Conservation (phyloP, 1,140 invertebrate genomes). For the Nephila pilipes region DNA sequence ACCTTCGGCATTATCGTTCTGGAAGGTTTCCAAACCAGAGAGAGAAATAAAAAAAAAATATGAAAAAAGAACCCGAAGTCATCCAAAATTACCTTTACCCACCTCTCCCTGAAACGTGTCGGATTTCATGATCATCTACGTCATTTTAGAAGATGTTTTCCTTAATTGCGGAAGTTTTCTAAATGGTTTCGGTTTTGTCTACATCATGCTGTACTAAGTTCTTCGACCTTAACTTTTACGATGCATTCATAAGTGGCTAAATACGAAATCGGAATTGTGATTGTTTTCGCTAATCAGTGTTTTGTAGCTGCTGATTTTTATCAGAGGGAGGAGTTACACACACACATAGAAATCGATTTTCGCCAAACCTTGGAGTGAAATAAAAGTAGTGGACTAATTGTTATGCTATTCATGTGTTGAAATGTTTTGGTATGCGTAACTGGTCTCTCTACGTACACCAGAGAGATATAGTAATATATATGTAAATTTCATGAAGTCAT, state of each 20-base stretch:
- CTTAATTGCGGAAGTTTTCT: neutral
- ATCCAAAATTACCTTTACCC: neutral
- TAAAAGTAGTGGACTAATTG: too few species aligned
- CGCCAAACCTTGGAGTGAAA: too few species aligned
- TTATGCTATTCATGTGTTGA: too few species aligned
- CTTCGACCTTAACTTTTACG: neutral
- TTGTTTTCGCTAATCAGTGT: too few species aligned
- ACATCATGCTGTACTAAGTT: neutral
- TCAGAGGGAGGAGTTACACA: too few species aligned
- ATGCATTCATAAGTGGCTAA: neutral
- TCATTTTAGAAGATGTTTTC: neutral
- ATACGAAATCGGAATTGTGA: neutral
- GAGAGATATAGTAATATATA: too few species aligned
- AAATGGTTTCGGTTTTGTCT: neutral
- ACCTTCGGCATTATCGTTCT: slow-evolving; percentile 10
- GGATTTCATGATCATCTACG: neutral
- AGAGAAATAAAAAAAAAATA: neutral
- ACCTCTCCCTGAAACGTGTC: neutral
- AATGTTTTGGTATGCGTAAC: too few species aligned
- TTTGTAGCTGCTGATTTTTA: too few species aligned
- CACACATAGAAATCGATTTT: too few species aligned
- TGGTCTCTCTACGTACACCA: too few species aligned
- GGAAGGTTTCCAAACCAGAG: slow-evolving; percentile 17
- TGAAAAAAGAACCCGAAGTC: neutral
- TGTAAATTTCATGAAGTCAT: too few species aligned